Base-by-base conservation (phyloP, 2,888 invertebrate species). In the Merodon equestris region DNA sequence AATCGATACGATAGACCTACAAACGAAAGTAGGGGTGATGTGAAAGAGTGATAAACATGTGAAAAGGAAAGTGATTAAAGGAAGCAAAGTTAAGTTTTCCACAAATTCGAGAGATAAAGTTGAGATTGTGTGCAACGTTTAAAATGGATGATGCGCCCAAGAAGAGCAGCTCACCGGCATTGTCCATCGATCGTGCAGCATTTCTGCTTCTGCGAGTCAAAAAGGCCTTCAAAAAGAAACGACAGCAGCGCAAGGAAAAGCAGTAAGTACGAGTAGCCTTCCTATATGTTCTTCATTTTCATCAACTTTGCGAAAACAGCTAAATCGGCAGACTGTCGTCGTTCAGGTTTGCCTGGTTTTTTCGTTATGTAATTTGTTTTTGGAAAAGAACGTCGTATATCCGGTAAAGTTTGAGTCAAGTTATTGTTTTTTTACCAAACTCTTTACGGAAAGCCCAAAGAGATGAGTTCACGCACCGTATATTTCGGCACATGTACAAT, bases 131-230 rank as follows among this genome's bases (percentile, higher is more conserved):
- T 12, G 18, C 19, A 44, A 56, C 1, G 34, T 14, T n/a, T 13
- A 82, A 73, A 56, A 85, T 85, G 85, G 84, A 85, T 82, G 85
- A 85, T 82, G 83, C 83, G 68, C 83, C 85, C 18, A 85, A 87
- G 72, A 88, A 88, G 83, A 86, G 85, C 75, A 87, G 85, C 70
- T 83, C 93, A 81, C 77, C 77, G 34, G 91, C 92, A 67, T 90
- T 96, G 83, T 95, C 96, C 84, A 95, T 97, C 87, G 96, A 96
- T 90, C 92, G 96, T 82, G 96, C 96, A 57, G 96, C 96, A 63
- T 96, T 97, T 88, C 91, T 97, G 40, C 91, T 97, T 83, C 90
- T 97, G 83, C 91, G 96, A 83, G 96, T 97, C 72, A 96, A 96
- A 87, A 93, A 94, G 86, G 96, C 96, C 44, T 96, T 97, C 89